Base-by-base conservation (phyloP, 2,797 vertebrate genomes). In the Ambastaia sidthimunki region DNA sequence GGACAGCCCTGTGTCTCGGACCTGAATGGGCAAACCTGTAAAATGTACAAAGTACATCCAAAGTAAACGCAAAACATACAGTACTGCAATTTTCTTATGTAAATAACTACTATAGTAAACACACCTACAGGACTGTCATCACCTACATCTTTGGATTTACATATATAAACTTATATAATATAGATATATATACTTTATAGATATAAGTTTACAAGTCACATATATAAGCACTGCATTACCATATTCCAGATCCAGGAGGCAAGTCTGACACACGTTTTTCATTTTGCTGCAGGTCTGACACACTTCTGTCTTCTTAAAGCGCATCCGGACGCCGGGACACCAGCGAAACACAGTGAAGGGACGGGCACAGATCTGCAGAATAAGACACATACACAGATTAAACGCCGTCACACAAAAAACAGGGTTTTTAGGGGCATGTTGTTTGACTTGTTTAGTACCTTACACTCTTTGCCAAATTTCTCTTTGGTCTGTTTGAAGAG, bases 271-370 rank as follows among this genome's bases (percentile, higher is more conserved):
- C 74, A 99, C 98, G 0, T 99, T 99, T 87, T 99, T 99, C 92
- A 99, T 93, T 90, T 99, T 99, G 92, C 98, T 99, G 89, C 98
- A 99, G 0, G 98, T 99, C 84, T 99, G 98, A 91, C 98, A 99
- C 54, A 99, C 97, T 84, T 99, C 98, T 0, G 98, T 99, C 89
- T 99, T 99, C 93, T 99, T 99, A 91, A 99, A 99, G 82, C 98
- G 98, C 98, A 99, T 99, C 0, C 97, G 93, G 48, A 97, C 96
- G 0, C 98, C 98, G 0, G 98, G 98, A 88, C 98, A 99, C 97
- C 97, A 99, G 52, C 98, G 95, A 87, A 99, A 99, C 50, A 99
- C 98, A 0, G 98, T 99, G 85, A 99, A 99, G 0, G 98, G 98
- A 65, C 98, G 95, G 84, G 97, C 97, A 91, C 98, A 99, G 44